A percentile compares a stretch with the other conserved stretches of the same genome.
Conservation (phyloP, 2,888 invertebrate genomes). For the Caenorhabditis macrosperma region DNA sequence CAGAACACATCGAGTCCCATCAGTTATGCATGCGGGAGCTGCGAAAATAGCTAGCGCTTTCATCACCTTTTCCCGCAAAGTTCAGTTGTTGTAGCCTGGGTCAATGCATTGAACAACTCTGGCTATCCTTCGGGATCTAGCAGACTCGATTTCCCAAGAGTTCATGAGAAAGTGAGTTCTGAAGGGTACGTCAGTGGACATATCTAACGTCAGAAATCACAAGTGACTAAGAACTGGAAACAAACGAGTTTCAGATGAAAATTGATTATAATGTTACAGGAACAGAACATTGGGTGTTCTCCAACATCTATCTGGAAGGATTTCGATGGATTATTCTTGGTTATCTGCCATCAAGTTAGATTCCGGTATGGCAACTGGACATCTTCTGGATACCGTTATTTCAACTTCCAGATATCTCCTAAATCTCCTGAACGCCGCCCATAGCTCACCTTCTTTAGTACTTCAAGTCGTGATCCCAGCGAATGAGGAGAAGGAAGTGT, state of each 20-base stretch:
- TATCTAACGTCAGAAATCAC: too few relatives aligned
- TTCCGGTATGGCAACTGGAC: too few relatives aligned
- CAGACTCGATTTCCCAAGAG: too few relatives aligned
- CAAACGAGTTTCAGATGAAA: not conserved
- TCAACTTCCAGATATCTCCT: conserved; percentile 24
- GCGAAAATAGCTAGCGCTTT: too few relatives aligned
- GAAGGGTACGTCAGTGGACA: too few relatives aligned
- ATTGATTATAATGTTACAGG: not conserved
- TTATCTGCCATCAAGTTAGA: conserved; percentile 42
- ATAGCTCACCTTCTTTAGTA: conserved; percentile 40
- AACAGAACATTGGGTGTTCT: conserved; percentile 38
- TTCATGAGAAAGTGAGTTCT: too few relatives aligned
- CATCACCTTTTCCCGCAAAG: too few relatives aligned
- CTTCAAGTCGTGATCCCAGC: conserved; percentile 31
- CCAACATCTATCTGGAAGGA: conserved; percentile 59
- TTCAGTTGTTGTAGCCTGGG: too few relatives aligned
- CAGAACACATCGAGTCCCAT: too few relatives aligned
- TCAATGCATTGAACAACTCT: too few relatives aligned
- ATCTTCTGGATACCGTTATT: not conserved
- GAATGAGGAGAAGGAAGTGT: conserved; percentile 19
- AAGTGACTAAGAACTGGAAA: not conserved
- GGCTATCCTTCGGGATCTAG: too few relatives aligned
- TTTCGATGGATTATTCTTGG: conserved; percentile 48
- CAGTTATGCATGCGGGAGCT: too few relatives aligned
- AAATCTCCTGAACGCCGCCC: not conserved